Evolutionary conservation across 2,888 invertebrate species (phyloP), one percentile per base, ranked within the genome.

Genomic region (Ichneumoninae sp.): DNA sequence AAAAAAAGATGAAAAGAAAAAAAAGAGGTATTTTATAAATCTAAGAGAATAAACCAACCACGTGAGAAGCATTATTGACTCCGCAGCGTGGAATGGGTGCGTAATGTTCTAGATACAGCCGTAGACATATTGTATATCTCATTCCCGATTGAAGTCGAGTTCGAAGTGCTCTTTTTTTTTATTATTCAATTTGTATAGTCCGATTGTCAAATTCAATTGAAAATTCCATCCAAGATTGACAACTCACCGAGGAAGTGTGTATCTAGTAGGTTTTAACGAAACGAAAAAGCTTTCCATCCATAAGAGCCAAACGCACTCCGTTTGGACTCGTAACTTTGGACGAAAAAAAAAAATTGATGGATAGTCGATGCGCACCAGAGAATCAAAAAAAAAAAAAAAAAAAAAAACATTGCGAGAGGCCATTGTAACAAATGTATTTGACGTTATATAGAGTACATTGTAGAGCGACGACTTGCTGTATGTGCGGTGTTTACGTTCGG

Each of bases 341-440:
- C 54, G 44, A 75, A 57, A 69, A 47, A 79, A 26, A 30, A 66
- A 78, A 19, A 57, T 70, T 68, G 68, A 69, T 22, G 60, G 63
- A 63, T 52, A 68, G 40, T 52, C 70, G 52, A 66, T 16, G 63
- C 77, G 83, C 73, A 79, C 74, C 54, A 22, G 80, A 79, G 75
- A 85, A 82, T 85, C 82, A 85, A 85, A 85, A 36, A 40, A 73
- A 73, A 54, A 19, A 22, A 19, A 54, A 5, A 2, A 22, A 22
- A 8, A 54, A n/a, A 1, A 83, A 83, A 79, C 78, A 79, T 85
- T 81, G 84, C 81, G 79, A 66, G 81, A 85, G 81, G 84, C 81
- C 81, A 85, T 85, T 85, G 75, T 85, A 85, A 78, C 78, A 85
- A 82, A 85, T 85, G 84, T 85, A 81, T 85, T 85, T 81, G 81